Base-by-base conservation (phyloP, 2,888 invertebrate genomes). In the Phaonia tiefii region DNA sequence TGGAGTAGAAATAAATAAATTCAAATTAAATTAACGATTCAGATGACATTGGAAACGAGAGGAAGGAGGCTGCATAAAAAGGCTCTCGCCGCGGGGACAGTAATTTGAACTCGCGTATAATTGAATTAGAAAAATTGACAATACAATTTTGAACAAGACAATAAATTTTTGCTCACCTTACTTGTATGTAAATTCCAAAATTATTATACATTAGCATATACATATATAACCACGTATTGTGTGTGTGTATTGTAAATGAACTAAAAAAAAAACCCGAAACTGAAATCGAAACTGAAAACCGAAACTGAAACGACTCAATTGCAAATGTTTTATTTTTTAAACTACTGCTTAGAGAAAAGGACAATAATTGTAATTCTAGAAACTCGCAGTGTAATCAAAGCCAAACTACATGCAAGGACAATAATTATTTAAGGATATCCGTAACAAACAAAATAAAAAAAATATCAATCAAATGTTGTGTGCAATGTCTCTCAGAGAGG, bases 321-420 rank as follows among this genome's bases (percentile, higher is more conserved):
- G n/a, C n/a, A 31, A 31, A 31, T 31, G 31, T 31, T 8, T 31
- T 77, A 54, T 22, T 54, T 56, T 44, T 1, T 39, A 66, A 65
- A 46, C 42, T 69, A 67, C 79, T 77, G 79, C 82, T 79, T 79
- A 76, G 75, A 71, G 76, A 71, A 66, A 82, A 77, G 71, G 79
- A 82, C 79, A 82, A 82, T 82, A 82, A 82, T 82, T 77, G 76
- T 82, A 56, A 70, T 73, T 75, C 75, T 73, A 75, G 67, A 70
- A 54, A 46, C 20, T 54, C 1, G 15, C n/a, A n/a, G n/a, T n/a
- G n/a, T n/a, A n/a, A n/a, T n/a, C 54, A 51, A 31, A 76, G 58
- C 67, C 67, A 54, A 74, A 71, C 26, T 20, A 54, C 31, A 15
- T 69, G 51, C 49, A 49, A 51, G 13, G 69, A 51, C 54, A 69